These are phyloP conservation scores for Eulemur coronatus DNA, from an alignment of 2,797 vertebrate species.

Conservation along the genomic window DNA sequence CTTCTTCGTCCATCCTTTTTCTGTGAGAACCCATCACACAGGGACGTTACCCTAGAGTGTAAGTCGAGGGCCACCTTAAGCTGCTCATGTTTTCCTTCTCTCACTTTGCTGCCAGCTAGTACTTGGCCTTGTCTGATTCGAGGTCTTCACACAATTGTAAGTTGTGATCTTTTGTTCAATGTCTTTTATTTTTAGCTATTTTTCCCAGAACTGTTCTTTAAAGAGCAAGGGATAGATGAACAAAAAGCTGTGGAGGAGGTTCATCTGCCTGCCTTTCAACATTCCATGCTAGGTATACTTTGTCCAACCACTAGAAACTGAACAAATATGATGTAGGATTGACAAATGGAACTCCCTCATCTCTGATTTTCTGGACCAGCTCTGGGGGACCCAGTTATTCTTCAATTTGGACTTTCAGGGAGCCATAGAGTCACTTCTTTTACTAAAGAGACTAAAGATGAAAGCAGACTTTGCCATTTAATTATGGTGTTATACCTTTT, in stretches of 20 bases:
- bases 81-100: neutral
- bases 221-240: neutral
- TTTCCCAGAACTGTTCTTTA: neutral
- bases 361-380: neutral
- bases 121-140: neutral
- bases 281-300: neutral
- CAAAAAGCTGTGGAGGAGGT: neutral
- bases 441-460: neutral
- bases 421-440: neutral
- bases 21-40: neutral
- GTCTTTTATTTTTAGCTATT: constrained; percentile 43
- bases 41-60: neutral
- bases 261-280: neutral
- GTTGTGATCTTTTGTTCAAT: constrained; percentile 29
- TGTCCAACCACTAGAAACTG: constrained; percentile 9
- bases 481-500: neutral
- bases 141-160: constrained; percentile 14
- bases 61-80: neutral
- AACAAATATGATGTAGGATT: neutral
- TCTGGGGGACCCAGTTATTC: neutral
- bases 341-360: neutral
- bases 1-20: neutral
- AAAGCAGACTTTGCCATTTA: constrained; percentile 21
- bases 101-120: neutral
- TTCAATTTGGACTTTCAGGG: neutral